Percentiles rank a stretch among this genome's conserved stretches.
Conservation (phyloP, 2,888 invertebrate genomes). For the Aleiodes leptofemur region DNA sequence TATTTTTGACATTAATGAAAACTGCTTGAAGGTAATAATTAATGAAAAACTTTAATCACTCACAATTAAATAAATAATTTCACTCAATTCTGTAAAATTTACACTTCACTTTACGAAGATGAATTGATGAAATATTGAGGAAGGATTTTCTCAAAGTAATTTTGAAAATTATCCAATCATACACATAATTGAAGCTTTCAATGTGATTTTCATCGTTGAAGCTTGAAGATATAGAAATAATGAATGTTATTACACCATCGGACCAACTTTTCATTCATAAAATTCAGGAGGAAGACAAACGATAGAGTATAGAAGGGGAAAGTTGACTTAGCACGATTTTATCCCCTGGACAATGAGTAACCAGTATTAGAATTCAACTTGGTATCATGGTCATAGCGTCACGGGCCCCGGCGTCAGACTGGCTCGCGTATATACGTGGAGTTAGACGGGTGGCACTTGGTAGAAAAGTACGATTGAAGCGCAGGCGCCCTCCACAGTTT, state of each 20-base stretch:
- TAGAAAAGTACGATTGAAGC: slow-evolving; percentile 20
- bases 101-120: slow-evolving; percentile 17
- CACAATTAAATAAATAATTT: neutral
- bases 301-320: neutral
- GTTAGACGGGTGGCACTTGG: slow-evolving; percentile 29
- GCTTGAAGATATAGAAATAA: neutral
- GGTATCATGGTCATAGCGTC: slow-evolving; percentile 71
- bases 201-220: neutral
- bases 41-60: neutral
- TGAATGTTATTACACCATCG: neutral
- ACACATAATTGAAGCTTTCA: neutral
- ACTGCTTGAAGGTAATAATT: neutral
- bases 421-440: slow-evolving; percentile 56
- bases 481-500: slow-evolving; percentile 21
- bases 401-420: slow-evolving; percentile 74
- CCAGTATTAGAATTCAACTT: slow-evolving; percentile 57
- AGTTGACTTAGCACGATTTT: neutral
- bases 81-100: neutral
- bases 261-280: slow-evolving; percentile 48
- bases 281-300: neutral
- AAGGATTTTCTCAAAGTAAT: neutral
- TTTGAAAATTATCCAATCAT: neutral
- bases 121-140: neutral
- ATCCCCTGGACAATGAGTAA: slow-evolving; percentile 49
- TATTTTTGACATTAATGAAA: slow-evolving; percentile 11